Percentiles rank a stretch among this genome's conserved stretches.
These are phyloP conservation scores for Petrosia ficiformis DNA, from an alignment of 37 sponge, comb jelly and placozoan species.

Conservation along the genomic window DNA sequence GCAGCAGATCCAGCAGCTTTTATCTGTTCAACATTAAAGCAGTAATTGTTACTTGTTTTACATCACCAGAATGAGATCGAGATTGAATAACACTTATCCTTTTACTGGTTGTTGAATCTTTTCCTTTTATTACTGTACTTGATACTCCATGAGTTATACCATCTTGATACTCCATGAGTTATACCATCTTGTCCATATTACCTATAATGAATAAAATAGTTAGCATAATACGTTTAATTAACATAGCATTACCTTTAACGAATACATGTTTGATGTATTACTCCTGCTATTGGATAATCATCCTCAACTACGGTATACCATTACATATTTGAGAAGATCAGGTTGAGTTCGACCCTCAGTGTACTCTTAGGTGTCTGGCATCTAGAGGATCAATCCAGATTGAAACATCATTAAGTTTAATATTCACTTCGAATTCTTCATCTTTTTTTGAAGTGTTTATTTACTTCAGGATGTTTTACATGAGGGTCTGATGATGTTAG, in stretches of 20 bases:
- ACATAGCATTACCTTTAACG: constrained; percentile 5
- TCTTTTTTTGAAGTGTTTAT: background rate
- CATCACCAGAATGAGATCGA: constrained; percentile 88
- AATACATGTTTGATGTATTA: constrained; percentile 93
- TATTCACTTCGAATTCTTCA: constrained; percentile 47
- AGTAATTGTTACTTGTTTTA: constrained; percentile 15
- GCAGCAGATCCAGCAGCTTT: constrained; percentile 95
- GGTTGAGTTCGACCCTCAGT: constrained; percentile 68
- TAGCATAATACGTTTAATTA: background rate
- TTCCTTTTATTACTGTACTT: background rate
- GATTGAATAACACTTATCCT: constrained; percentile 68
- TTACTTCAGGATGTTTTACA: constrained; percentile 47
- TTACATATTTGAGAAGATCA: constrained; percentile 84
- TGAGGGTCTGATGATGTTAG: background rate
- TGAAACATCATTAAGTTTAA: constrained; percentile 51
- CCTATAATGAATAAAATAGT: background rate
- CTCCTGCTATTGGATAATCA: constrained; percentile 84
- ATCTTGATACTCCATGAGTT: constrained; percentile 80
- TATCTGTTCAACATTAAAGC: constrained; percentile 46
- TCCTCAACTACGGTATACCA: constrained; percentile 90
- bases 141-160: constrained; percentile 81
- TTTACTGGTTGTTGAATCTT: background rate
- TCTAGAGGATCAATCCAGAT: constrained; percentile 99
- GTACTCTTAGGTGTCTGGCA: constrained; percentile 98
- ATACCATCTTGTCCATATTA: constrained; percentile 2